These are phyloP conservation scores for Heterotis niloticus DNA, from an alignment of 2,113 vertebrate genomes.

Conservation along the genomic window DNA sequence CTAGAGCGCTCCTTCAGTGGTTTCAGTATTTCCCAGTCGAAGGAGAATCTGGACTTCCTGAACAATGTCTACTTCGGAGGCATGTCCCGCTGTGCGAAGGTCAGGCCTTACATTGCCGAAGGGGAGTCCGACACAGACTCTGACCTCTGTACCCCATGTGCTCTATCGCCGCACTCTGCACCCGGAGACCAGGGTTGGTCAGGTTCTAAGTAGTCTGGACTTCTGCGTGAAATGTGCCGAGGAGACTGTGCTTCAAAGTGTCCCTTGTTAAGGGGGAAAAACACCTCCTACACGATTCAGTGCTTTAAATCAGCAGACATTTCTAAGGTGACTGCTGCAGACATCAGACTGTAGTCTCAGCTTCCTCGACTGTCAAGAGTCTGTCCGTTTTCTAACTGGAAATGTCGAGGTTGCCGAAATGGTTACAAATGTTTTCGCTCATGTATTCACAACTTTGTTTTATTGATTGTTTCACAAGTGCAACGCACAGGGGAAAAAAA, in stretches of 20 bases:
- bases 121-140: conserved; percentile 94
- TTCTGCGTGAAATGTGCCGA: background rate
- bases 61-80: conserved; percentile 74
- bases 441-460: conserved; percentile 19
- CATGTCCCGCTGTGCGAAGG: conserved; percentile 61
- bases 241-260: conserved; percentile 10
- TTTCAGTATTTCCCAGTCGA: conserved; percentile 94
- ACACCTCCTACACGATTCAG: too few species aligned
- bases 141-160: conserved; percentile 81
- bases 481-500: background rate
- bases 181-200: conserved; percentile 79
- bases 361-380: conserved; percentile 17
- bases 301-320: background rate
- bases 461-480: conserved; percentile 6
- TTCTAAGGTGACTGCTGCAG: background rate
- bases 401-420: conserved; percentile 21
- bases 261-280: background rate
- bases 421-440: conserved; percentile 10
- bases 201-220: conserved; percentile 67
- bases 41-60: conserved; percentile 86
- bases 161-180: conserved; percentile 75
- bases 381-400: conserved; percentile 24
- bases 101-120: conserved; percentile 86
- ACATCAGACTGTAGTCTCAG: background rate
- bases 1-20: conserved; percentile 91